These are phyloP conservation scores for Gouania willdenowi DNA, from an alignment of 2,797 vertebrate genomes.

Conservation along the genomic window DNA sequence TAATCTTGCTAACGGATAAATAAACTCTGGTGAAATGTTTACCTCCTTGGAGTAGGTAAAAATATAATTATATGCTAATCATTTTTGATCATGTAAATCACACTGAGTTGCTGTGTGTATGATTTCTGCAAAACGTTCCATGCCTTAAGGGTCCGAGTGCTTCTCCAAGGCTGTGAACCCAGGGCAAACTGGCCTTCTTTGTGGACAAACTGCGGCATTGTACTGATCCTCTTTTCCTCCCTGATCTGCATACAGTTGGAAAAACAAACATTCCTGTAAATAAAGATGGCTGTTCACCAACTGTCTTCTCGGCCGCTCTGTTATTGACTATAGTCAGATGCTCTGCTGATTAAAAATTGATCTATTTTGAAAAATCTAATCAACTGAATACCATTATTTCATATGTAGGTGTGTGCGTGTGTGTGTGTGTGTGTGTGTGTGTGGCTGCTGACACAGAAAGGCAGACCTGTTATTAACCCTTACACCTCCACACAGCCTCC, in stretches of 20 bases:
- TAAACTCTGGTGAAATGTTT: no score
- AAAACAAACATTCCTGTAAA: slow-evolving; percentile 94
- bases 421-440: slow-evolving; percentile 47
- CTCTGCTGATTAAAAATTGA: slow-evolving; percentile 99
- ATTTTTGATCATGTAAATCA: no score
- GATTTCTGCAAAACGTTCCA: no score
- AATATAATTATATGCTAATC: no score
- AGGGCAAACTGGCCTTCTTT: no score
- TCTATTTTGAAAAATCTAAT: slow-evolving; percentile 99
- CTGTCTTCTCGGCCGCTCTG: slow-evolving; percentile 83
- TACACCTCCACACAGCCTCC: slow-evolving; percentile 71
- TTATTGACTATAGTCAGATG: slow-evolving; percentile 98
- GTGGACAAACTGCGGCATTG: no score
- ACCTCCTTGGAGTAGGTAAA: no score
- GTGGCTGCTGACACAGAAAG: slow-evolving; percentile 92
- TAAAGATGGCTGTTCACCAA: slow-evolving; percentile 86
- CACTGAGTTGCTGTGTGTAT: no score
- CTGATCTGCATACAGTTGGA: slow-evolving; percentile 82
- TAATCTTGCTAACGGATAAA: no score
- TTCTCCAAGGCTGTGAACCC: no score
- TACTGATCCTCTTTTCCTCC: no score
- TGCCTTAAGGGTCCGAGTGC: no score
- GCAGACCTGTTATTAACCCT: slow-evolving; percentile 98
- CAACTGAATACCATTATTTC: slow-evolving; percentile 99
- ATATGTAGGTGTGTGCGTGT: slow-evolving; percentile 78